Evolutionary conservation across 2,888 invertebrate genomes (phyloP).

Genomic region (Marronus borbonicus): DNA sequence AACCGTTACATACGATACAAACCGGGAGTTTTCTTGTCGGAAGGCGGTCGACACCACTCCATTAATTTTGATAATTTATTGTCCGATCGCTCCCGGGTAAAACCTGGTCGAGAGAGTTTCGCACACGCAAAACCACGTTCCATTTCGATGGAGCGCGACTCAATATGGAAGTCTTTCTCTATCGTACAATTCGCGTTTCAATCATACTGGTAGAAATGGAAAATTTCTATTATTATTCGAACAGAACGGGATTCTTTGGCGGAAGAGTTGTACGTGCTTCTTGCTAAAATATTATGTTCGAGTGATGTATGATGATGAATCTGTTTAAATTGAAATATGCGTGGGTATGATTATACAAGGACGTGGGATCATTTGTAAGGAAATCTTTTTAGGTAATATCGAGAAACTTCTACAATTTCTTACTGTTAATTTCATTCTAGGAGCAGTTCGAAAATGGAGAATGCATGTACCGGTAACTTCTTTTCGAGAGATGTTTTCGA

Average conservation of each 20-base stretch:
- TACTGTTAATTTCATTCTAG: too few relatives aligned
- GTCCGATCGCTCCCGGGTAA: slow-evolving; percentile 11
- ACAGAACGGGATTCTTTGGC: not conserved
- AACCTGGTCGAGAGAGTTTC: slow-evolving; percentile 24
- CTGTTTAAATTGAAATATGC: too few relatives aligned
- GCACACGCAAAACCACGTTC: slow-evolving; percentile 28
- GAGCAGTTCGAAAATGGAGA: too few relatives aligned
- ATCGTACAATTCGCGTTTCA: slow-evolving; percentile 2
- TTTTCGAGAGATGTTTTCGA: too few relatives aligned
- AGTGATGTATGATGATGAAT: too few relatives aligned
- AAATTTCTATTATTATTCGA: not conserved
- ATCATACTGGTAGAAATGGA: not conserved
- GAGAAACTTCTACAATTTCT: too few relatives aligned
- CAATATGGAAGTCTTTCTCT: too few relatives aligned
- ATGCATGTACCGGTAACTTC: too few relatives aligned
- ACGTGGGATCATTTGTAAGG: too few relatives aligned
- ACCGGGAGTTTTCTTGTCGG: not conserved
- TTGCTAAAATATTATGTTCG: too few relatives aligned
- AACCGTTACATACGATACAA: not conserved
- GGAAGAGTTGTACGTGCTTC: not conserved
- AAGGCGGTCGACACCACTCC: slow-evolving; percentile 14
- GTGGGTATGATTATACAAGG: too few relatives aligned
- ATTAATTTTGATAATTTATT: slow-evolving; percentile 45
- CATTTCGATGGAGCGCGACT: not conserved
- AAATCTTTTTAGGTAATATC: too few relatives aligned